Conservation (phyloP, 1,140 invertebrate species). For the Drosophila subobscura region DNA sequence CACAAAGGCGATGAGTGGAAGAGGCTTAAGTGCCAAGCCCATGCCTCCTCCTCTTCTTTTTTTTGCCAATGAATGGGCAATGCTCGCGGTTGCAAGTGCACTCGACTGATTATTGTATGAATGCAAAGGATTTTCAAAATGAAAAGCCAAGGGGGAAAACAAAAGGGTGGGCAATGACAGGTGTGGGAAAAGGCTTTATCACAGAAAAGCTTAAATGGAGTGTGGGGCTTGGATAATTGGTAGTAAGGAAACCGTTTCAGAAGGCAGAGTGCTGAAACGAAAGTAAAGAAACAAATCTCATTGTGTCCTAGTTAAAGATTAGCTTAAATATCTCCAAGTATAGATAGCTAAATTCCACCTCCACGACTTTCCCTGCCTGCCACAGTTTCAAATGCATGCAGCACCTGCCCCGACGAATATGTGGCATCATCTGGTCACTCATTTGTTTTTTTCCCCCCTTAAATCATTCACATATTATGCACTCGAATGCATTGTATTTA, state of each 20-base stretch:
- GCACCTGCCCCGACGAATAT: slow-evolving; percentile 20
- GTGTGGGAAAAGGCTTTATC: slow-evolving; percentile 14
- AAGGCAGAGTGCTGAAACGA: too few species aligned
- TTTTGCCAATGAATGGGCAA: slow-evolving; percentile 1
- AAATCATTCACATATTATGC: slow-evolving; percentile 31
- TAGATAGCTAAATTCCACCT: too few species aligned
- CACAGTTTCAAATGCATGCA: slow-evolving; percentile 11
- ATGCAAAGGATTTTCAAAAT: slow-evolving; percentile 15
- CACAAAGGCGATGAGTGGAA: slow-evolving; percentile 20
- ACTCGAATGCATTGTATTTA: slow-evolving; percentile 36
- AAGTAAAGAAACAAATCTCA: too few species aligned
- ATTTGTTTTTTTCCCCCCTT: not conserved
- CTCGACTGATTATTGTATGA: slow-evolving; percentile 30
- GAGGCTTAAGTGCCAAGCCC: slow-evolving; percentile 59
- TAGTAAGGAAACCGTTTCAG: too few species aligned
- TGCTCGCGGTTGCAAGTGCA: slow-evolving; percentile 23
- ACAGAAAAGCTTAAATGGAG: too few species aligned
- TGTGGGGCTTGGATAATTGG: too few species aligned
- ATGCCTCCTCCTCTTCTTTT: not conserved
- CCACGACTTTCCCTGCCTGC: too few species aligned
- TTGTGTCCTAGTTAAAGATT: too few species aligned
- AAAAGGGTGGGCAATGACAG: too few species aligned
- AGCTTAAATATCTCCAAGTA: too few species aligned
- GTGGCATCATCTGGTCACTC: slow-evolving; percentile 32
- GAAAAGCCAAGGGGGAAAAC: slow-evolving; percentile 8